Conservation (phyloP, 2,888 invertebrate genomes). For the Parasteatoda lunata region DNA sequence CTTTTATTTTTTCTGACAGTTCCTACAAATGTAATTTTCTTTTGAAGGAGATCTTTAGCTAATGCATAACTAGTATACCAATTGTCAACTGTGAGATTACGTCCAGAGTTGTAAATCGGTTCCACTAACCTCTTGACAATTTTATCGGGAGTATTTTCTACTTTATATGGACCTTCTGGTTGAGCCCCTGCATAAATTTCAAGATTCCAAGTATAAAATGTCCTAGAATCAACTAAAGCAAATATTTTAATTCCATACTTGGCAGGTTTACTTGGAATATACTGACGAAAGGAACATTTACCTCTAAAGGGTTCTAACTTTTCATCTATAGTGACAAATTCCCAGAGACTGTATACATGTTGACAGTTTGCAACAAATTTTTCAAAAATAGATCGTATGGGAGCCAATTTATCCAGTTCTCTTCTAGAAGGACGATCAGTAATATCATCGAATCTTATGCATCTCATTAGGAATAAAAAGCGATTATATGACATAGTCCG, state of each 20-base stretch:
- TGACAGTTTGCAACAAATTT: too few species aligned
- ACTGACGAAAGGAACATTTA: slow-evolving; percentile 71
- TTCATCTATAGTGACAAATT: slow-evolving; percentile 72
- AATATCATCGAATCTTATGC: slow-evolving; percentile 34
- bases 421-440: slow-evolving; percentile 13
- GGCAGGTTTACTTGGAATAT: slow-evolving; percentile 72
- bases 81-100: too few species aligned
- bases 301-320: slow-evolving; percentile 71
- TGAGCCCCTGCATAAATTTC: slow-evolving; percentile 44
- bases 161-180: slow-evolving; percentile 44
- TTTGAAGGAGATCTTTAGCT: too few species aligned
- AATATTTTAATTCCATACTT: slow-evolving; percentile 74
- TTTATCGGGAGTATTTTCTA: slow-evolving; percentile 2
- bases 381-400: slow-evolving; percentile 33
- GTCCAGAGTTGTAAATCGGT: too few species aligned
- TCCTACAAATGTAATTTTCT: slow-evolving; percentile 48
- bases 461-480: slow-evolving; percentile 30
- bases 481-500: slow-evolving; percentile 21
- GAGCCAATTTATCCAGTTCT: slow-evolving; percentile 22
- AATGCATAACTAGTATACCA: too few species aligned
- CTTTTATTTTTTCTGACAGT: slow-evolving; percentile 36
- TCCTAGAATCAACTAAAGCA: slow-evolving; percentile 72
- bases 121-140: too few species aligned
- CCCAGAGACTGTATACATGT: too few species aligned
- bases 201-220: slow-evolving; percentile 38